Percentiles rank a stretch among this genome's conserved stretches.
These are phyloP conservation scores for Nanger granti DNA, from an alignment of 2,113 vertebrate species.

Conservation along the genomic window DNA sequence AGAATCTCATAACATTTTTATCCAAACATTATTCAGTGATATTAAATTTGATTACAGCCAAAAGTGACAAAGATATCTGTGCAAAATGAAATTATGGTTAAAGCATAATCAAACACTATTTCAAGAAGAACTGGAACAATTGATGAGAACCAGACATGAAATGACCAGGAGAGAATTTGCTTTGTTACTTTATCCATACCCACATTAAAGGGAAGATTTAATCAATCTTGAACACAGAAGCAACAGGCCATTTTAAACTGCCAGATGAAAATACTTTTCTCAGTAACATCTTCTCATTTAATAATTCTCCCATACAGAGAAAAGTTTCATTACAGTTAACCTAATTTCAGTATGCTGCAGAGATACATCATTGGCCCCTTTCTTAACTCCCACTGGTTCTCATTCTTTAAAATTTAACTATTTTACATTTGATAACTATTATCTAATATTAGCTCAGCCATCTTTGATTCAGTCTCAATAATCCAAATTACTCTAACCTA, in stretches of 20 bases:
- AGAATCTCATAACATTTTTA: background rate
- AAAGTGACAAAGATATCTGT: background rate
- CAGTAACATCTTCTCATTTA: constrained; percentile 9
- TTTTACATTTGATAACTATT: constrained; percentile 37
- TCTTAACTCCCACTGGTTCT: background rate
- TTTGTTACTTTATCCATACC: background rate
- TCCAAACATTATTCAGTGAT: background rate
- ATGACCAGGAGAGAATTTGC: background rate
- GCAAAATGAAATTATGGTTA: constrained; percentile 1
- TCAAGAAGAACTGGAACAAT: background rate
- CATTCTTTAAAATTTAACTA: constrained; percentile 39
- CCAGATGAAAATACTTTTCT: background rate
- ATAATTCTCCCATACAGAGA: constrained; percentile 34
- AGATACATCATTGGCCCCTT: constrained; percentile 28
- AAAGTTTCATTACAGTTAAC: constrained; percentile 44
- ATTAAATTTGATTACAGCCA: constrained; percentile 26
- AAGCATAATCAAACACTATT: constrained; percentile 8
- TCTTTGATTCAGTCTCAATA: constrained; percentile 26
- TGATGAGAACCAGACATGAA: background rate
- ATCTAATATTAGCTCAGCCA: background rate
- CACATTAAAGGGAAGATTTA: background rate
- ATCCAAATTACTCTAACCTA: constrained; percentile 29
- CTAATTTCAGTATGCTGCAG: constrained; percentile 32
- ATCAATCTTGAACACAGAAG: background rate
- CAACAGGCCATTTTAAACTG: background rate